Evolutionary conservation across 2,113 vertebrate genomes (phyloP).

Genomic region (Collichthys lucidus): DNA sequence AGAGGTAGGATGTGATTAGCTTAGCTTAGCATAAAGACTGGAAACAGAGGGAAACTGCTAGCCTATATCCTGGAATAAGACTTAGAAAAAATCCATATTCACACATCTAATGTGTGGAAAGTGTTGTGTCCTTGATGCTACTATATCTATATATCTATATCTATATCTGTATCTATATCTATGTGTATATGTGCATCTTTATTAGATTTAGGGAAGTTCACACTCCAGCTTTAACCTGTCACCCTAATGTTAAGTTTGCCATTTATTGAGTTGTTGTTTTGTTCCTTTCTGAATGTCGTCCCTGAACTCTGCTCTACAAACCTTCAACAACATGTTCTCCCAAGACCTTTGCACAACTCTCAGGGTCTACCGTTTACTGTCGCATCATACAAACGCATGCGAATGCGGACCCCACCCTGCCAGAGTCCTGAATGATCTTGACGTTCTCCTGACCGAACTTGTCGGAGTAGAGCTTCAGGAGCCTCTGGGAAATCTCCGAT

Average conservation of each 20-base stretch:
- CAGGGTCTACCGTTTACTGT: not conserved
- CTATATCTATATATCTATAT: too few species aligned
- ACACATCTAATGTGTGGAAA: too few species aligned
- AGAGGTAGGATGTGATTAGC: not conserved
- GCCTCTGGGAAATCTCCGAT: constrained; percentile 96
- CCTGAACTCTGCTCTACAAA: not conserved
- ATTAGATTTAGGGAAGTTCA: too few species aligned
- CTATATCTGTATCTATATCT: too few species aligned
- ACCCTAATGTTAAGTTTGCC: too few species aligned
- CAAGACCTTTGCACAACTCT: not conserved
- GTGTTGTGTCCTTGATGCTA: too few species aligned
- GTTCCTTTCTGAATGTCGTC: not conserved
- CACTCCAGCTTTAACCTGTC: too few species aligned
- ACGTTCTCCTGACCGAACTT: constrained; percentile 98
- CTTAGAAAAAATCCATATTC: too few species aligned
- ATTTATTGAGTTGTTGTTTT: not conserved
- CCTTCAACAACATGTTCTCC: not conserved
- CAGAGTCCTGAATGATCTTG: constrained; percentile 98
- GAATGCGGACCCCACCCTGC: constrained; percentile 83
- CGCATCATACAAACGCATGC: not conserved
- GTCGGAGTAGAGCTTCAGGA: constrained; percentile 97
- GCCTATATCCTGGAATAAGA: too few species aligned
- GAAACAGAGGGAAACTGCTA: too few species aligned
- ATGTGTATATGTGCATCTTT: too few species aligned
- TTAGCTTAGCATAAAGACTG: not conserved